These are phyloP conservation scores for Pterocles gutturalis DNA, from an alignment of 2,113 vertebrate genomes.

Conservation along the genomic window DNA sequence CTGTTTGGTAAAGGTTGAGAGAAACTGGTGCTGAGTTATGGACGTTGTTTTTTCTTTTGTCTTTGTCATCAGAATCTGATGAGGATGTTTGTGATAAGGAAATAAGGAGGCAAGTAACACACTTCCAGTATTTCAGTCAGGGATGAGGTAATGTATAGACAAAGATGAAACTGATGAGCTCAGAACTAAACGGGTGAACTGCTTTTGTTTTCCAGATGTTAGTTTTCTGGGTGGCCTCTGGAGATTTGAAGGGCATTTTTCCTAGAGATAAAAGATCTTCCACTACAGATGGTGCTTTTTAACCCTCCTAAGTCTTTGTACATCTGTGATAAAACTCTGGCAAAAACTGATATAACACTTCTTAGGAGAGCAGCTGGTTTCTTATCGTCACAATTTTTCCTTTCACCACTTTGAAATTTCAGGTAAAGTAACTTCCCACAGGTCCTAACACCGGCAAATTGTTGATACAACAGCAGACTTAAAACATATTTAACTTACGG, in stretches of 20 bases:
- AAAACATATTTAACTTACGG: neutral
- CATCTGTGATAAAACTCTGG: neutral
- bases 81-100: neutral
- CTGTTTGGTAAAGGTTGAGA: neutral
- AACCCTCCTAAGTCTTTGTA: neutral
- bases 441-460: neutral
- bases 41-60: neutral
- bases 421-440: neutral
- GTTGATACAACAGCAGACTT: constrained; percentile 1
- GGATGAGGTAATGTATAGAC: neutral
- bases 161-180: neutral
- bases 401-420: neutral
- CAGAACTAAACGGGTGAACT: neutral
- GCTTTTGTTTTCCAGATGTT: neutral
- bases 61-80: neutral
- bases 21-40: neutral
- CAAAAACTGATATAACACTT: neutral
- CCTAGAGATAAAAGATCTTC: neutral
- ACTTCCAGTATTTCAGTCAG: neutral
- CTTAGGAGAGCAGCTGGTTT: neutral
- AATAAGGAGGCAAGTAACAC: neutral
- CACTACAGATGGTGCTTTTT: neutral
- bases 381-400: neutral
- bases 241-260: neutral
- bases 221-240: neutral